Evolutionary conservation across 2,888 invertebrate genomes (phyloP), one percentile per base, ranked within the genome.

Genomic region (Netelia melanura): DNA sequence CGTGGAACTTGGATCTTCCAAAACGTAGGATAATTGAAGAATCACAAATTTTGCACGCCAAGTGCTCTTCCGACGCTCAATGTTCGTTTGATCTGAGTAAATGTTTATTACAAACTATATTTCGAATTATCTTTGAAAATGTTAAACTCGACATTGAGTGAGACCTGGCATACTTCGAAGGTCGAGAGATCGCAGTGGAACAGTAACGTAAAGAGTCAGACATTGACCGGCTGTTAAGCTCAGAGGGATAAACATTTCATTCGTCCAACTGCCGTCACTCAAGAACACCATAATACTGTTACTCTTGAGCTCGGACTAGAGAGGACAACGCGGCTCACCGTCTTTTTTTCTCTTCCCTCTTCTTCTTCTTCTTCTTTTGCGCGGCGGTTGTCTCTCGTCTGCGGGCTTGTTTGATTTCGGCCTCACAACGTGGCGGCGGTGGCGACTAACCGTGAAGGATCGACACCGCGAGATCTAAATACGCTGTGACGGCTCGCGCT

Each of bases 381-480:
- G 52, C n/a, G 8, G 11, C 54, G 17, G 23, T 54, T 23, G 52
- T 48, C 54, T 58, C 58, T 70, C 54, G 30, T 70, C 70, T 25
- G 17, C 70, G 58, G 21, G 58, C 44, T 44, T 67, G 84, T 85
- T 85, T 85, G 84, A 78, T 44, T 67, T 43, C 48, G 67, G 64
- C 64, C 64, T 48, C 48, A 48, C 48, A 21, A 54, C 17, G 54
- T 61, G 52, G 75, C 71, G n/a, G 58, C 21, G 58, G 58, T 21
- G 58, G 58, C 58, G 58, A 10, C 58, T 17, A 58, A 21, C 58
- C 10, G 3, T 52, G 58, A 62, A 68, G 54, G 81, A 83, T 84
- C 75, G 83, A 76, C 78, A 81, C 78, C 44, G 67, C 58, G 43
- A 67, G 79, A 84, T 86, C 81, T 65, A 86, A 84, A 84, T 84